These are phyloP conservation scores for Eubasilissa regina DNA, from an alignment of 1,140 invertebrate genomes.

Conservation along the genomic window DNA sequence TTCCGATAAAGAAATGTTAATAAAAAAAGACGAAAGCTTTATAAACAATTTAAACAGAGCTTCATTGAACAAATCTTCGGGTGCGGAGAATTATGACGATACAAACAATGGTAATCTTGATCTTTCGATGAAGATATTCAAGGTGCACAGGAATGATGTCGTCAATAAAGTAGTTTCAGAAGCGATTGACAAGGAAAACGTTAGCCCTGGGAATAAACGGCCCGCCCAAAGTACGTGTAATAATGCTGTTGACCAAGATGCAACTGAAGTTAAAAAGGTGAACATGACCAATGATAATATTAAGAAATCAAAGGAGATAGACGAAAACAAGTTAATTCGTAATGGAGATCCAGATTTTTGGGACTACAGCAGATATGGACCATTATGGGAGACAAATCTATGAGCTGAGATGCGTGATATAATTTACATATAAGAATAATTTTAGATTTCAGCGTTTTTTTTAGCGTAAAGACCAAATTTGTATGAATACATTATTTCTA, in stretches of 20 bases:
- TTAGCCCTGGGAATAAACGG: constrained; percentile 53
- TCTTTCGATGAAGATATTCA: constrained; percentile 13
- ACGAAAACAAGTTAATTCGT: constrained; percentile 14
- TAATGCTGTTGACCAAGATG: constrained; percentile 23
- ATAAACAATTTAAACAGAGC: not conserved
- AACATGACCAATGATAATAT: constrained; percentile 29
- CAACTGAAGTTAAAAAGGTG: constrained; percentile 43
- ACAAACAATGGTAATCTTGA: constrained; percentile 15
- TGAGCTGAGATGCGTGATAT: not conserved
- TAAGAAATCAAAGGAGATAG: constrained; percentile 21
- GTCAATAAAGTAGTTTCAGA: constrained; percentile 10
- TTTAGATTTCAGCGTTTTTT: too few relatives aligned
- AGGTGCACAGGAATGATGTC: constrained; percentile 8
- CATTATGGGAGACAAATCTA: constrained; percentile 51
- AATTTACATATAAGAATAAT: too few relatives aligned
- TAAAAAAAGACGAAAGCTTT: constrained; percentile 34
- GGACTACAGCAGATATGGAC: constrained; percentile 42
- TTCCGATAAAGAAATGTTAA: constrained; percentile 33
- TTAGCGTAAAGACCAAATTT: too few relatives aligned
- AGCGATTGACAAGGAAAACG: constrained; percentile 54
- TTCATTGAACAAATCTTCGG: not conserved
- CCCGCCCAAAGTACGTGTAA: constrained; percentile 14
- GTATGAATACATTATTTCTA: too few relatives aligned
- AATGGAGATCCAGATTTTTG: constrained; percentile 37
- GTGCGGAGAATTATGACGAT: not conserved